These are phyloP conservation scores for Plemyria rubiginata DNA, from an alignment of 2,888 invertebrate species.

Conservation along the genomic window DNA sequence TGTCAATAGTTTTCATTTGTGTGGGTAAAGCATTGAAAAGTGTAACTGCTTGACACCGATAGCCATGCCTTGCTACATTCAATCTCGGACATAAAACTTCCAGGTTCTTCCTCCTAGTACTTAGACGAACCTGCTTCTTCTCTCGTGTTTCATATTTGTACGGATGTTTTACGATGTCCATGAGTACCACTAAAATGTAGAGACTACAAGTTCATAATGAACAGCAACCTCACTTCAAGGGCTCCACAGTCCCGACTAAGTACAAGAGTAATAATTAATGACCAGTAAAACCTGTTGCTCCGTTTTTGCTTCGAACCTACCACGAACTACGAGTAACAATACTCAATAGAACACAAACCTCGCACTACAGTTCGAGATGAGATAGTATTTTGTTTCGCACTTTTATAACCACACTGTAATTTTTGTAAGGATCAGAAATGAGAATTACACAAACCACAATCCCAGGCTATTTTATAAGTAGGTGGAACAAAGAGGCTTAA, in stretches of 20 bases:
- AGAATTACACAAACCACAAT: slow-evolving; percentile 25
- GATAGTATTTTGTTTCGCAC: slow-evolving; percentile 39
- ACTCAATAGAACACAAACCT: slow-evolving; percentile 1
- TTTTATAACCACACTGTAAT: slow-evolving; percentile 40
- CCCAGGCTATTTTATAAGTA: slow-evolving; percentile 26
- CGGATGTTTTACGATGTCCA: too few relatives aligned
- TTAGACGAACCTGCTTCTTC: too few relatives aligned
- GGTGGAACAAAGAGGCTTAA: slow-evolving; percentile 37
- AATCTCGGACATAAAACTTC: too few relatives aligned
- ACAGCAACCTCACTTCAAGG: slow-evolving; percentile 15
- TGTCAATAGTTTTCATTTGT: too few relatives aligned
- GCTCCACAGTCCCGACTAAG: slow-evolving; percentile 4
- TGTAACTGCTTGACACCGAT: too few relatives aligned
- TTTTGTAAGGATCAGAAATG: slow-evolving; percentile 21
- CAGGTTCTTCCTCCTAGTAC: too few relatives aligned
- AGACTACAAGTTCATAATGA: not conserved
- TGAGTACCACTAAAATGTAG: too few relatives aligned
- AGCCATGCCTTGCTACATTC: too few relatives aligned
- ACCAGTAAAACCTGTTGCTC: slow-evolving; percentile 35
- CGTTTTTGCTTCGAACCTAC: slow-evolving; percentile 20
- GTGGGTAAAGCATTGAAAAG: too few relatives aligned
- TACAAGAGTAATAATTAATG: slow-evolving; percentile 27
- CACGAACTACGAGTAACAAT: slow-evolving; percentile 27
- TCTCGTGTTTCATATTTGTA: too few relatives aligned
- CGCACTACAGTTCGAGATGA: slow-evolving; percentile 11